Conservation (phyloP, 2,888 invertebrate genomes). For the Pediacus dermestoides region DNA sequence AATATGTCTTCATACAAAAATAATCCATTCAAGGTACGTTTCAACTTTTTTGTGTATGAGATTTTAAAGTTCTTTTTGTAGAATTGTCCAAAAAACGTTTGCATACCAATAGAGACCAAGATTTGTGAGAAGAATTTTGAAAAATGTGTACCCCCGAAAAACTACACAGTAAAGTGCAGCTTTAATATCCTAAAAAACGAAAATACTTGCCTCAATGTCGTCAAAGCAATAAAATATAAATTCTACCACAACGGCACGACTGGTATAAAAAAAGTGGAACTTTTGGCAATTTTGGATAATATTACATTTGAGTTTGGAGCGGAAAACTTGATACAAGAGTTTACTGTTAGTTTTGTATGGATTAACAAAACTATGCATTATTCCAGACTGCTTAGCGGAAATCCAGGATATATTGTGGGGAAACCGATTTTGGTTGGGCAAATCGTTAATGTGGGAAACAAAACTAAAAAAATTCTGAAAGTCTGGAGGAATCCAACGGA, state of each 20-base stretch:
- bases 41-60: slow-evolving; percentile 10
- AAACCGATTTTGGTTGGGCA: slow-evolving; percentile 59
- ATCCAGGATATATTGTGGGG: slow-evolving; percentile 69
- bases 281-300: slow-evolving; percentile 37
- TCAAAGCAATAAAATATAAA: slow-evolving; percentile 40
- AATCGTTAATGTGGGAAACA: slow-evolving; percentile 43
- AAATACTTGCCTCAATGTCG: slow-evolving; percentile 40
- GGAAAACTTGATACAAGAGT: slow-evolving; percentile 32
- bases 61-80: slow-evolving; percentile 27
- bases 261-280: slow-evolving; percentile 46
- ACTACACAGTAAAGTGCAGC: slow-evolving; percentile 26
- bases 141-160: slow-evolving; percentile 33
- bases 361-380: slow-evolving; percentile 36
- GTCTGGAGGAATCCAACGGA: slow-evolving; percentile 29
- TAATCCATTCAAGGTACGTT: slow-evolving; percentile 33
- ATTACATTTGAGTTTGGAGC: slow-evolving; percentile 29
- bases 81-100: slow-evolving; percentile 44
- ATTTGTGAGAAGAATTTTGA: slow-evolving; percentile 38
- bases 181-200: slow-evolving; percentile 24
- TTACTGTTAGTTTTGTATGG: slow-evolving; percentile 43
- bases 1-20: slow-evolving; percentile 34
- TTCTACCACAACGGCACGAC: slow-evolving; percentile 49
- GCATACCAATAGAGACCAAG: slow-evolving; percentile 38
- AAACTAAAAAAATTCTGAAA: slow-evolving; percentile 24
- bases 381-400: slow-evolving; percentile 59